Evolutionary conservation across 2,797 vertebrate genomes (phyloP).

Genomic region (Microcaecilia unicolor): DNA sequence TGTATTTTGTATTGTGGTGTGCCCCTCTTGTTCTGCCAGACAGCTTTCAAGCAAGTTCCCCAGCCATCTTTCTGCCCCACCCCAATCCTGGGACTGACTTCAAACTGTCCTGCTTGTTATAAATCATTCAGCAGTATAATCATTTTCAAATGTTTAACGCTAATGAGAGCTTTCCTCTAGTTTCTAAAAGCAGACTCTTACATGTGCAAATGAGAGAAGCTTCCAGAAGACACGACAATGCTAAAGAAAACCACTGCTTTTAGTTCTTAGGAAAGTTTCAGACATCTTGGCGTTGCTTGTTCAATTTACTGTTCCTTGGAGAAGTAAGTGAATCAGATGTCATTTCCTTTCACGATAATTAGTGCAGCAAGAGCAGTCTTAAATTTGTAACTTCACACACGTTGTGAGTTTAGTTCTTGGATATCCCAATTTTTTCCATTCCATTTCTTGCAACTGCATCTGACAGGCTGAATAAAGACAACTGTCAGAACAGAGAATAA

Average conservation of each 20-base stretch:
- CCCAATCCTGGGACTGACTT: background rate
- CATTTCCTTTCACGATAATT: background rate
- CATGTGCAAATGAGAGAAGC: background rate
- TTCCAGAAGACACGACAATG: background rate
- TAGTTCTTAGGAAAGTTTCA: background rate
- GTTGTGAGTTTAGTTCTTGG: background rate
- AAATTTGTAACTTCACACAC: background rate
- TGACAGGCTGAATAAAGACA: background rate
- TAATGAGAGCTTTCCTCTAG: constrained; percentile 20
- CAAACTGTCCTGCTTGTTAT: background rate
- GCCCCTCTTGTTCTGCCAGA: too few relatives aligned
- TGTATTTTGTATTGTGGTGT: too few relatives aligned
- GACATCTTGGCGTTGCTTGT: background rate
- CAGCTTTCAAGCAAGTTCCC: constrained; percentile 6
- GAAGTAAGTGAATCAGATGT: background rate
- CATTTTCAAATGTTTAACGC: constrained; percentile 17
- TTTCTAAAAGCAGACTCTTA: constrained; percentile 10
- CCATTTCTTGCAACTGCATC: background rate
- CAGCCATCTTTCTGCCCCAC: too few relatives aligned
- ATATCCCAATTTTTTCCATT: background rate
- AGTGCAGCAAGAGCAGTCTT: background rate
- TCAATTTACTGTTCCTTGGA: background rate
- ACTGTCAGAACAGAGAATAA: background rate
- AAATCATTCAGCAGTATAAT: constrained; percentile 1
- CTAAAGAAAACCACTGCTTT: too few relatives aligned